Base-by-base conservation (phyloP, 2,113 vertebrate genomes). In the Heteronetta atricapilla region DNA sequence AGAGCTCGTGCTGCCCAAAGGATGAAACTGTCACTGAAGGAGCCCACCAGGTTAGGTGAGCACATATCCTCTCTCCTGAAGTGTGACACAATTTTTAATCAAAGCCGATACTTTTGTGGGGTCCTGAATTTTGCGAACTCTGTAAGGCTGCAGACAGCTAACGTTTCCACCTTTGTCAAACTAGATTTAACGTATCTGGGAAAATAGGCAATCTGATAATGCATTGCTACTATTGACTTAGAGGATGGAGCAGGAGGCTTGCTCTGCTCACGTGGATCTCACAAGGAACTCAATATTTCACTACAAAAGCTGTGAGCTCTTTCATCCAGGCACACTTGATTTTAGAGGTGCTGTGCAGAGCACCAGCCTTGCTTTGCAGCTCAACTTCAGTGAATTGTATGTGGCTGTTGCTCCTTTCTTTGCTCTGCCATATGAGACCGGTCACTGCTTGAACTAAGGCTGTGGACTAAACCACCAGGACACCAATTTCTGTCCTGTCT, bases 161-260 rank as follows among this genome's bases (percentile, higher is more conserved):
- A 89, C 68, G 81, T 88, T 93, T 94, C 95, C 91, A 93, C 85
- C 86, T 95, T 93, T 93, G 72, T 91, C 80, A 84, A 59, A 34
- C 64, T 78, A 70, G 68, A 88, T 88, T 86, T 74, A 94, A 86
- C 56, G 34, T 90, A 89, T 74, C 88, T 83, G 82, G 90, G 86
- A 93, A 95, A 91, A 70, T 11, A 93, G 94, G 29, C 85, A 68
- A 88, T 91, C 88, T 83, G 94, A 90, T 94, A 95, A 96, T 44
- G 48, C 77, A 64, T 81, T 91, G 90, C 48, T 78, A 16, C 85
- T 93, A 48, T 84, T 90, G 93, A 95, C 88, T 96, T 94, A 66
- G 68, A 93, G 88, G 80, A 89, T 86, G 56, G 72, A 86, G 86
- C 55, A 64, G 82, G 48, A 94, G 31, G 34, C 1, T 0, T 70